These are phyloP conservation scores for Aurelia coerulea DNA, from an alignment of 30 jellyfish, hydroid and myxozoan species.

Conservation along the genomic window DNA sequence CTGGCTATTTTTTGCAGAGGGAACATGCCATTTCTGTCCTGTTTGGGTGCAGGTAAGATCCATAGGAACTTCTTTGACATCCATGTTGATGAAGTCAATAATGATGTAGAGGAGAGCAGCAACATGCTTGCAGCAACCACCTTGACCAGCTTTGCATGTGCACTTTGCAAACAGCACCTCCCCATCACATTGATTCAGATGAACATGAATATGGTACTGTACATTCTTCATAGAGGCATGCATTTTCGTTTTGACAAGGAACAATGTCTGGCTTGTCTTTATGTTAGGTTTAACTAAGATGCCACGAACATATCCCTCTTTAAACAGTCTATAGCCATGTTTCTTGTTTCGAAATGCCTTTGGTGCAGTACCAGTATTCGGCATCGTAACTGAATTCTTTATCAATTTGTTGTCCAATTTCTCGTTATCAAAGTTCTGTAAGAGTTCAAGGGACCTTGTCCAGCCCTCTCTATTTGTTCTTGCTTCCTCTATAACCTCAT, in stretches of 20 bases:
- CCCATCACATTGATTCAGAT: slow-evolving; percentile 44
- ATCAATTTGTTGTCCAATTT: too few relatives aligned
- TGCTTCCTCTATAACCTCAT: too few relatives aligned
- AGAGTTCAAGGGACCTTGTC: too few relatives aligned
- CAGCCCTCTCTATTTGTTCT: too few relatives aligned
- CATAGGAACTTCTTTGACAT: not conserved
- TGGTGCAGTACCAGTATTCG: not conserved
- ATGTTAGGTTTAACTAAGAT: slow-evolving; percentile 21
- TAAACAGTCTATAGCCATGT: slow-evolving; percentile 41
- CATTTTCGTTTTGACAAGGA: slow-evolving; percentile 57
- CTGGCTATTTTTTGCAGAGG: slow-evolving; percentile 8
- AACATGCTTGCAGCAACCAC: too few relatives aligned
- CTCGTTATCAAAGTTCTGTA: too few relatives aligned
- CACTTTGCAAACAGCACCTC: slow-evolving; percentile 39
- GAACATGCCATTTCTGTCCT: slow-evolving; percentile 48
- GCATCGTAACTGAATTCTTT: too few relatives aligned
- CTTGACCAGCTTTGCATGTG: slow-evolving; percentile 56
- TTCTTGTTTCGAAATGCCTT: slow-evolving; percentile 15
- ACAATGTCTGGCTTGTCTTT: not conserved
- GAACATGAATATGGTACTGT: slow-evolving; percentile 22
- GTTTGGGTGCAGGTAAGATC: slow-evolving; percentile 54
- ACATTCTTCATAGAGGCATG: slow-evolving; percentile 49
- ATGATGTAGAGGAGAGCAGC: too few relatives aligned
- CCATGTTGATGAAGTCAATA: too few relatives aligned
- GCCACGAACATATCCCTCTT: slow-evolving; percentile 36